Percentiles rank a stretch among this genome's conserved stretches.
These are phyloP conservation scores for Margaritifera margaritifera DNA, from an alignment of 2,888 invertebrate genomes.

Conservation along the genomic window DNA sequence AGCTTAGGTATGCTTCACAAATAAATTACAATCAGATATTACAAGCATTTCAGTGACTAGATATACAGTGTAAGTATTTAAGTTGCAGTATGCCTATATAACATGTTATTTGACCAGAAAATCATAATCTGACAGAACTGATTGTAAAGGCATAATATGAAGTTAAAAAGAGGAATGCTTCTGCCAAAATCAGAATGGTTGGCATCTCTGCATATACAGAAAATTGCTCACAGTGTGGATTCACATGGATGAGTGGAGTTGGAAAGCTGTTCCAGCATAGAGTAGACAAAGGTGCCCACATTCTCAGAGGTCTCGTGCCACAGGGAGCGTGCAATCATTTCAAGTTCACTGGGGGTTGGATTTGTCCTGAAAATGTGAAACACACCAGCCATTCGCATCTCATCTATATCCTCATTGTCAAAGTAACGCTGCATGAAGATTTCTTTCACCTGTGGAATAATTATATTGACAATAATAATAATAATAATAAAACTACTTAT, in stretches of 20 bases:
- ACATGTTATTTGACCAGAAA: no score
- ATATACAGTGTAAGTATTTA: no score
- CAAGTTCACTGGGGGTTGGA: conserved; percentile 62
- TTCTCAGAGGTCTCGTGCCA: conserved; percentile 43
- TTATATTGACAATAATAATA: no score
- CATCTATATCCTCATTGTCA: conserved; percentile 61
- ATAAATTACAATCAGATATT: no score
- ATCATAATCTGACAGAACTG: no score
- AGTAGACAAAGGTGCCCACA: conserved; percentile 49
- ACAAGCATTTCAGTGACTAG: no score
- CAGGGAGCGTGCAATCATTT: conserved; percentile 67
- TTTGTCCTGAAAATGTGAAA: conserved; percentile 59
- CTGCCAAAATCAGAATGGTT: neutral
- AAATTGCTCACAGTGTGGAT: neutral
- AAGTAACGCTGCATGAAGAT: conserved; percentile 61
- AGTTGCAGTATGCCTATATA: no score
- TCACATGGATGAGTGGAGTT: conserved; percentile 42
- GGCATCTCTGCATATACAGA: conserved; percentile 1
- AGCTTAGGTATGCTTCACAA: neutral
- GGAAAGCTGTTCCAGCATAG: conserved; percentile 38
- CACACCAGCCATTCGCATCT: conserved; percentile 68
- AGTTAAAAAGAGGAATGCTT: no score
- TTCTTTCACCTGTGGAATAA: conserved; percentile 9
- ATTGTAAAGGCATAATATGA: no score
- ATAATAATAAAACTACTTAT: no score